Base-by-base conservation (phyloP, 2,113 vertebrate species). In the Lanius ludovicianus region DNA sequence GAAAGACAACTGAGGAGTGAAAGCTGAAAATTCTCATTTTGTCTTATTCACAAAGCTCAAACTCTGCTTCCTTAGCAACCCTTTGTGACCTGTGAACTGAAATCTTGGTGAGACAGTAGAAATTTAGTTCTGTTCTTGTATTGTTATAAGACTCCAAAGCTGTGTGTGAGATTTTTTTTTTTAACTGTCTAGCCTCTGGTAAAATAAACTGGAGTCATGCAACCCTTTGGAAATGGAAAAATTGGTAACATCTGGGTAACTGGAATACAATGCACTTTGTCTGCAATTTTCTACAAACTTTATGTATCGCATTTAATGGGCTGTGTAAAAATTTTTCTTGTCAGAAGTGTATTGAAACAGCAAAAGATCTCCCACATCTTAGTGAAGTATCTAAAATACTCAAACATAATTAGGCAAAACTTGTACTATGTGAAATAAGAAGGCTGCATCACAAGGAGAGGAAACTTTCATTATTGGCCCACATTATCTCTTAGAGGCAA, bases 1-100 rank as follows among this genome's bases (percentile, higher is more conserved):
- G 59, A 1, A 68, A 87, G 31, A 79, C 22, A 60, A 90, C 31
- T 68, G 47, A 84, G 17, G 56, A 78, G 37, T 49, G 23, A 92
- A 86, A 60, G 50, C 39, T 75, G 68, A 77, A 95, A 94, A 84
- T 81, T 91, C 55, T 92, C n/a, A 10, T 85, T 84, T 83, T 83
- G 35, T 67, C 57, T 69, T 74, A 44, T 13, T 74, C 28, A 74
- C 35, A 85, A 82, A 90, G 35, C 52, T 53, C 10, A 3, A 63
- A 56, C 13, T 59, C 85, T 63, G 21, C 73, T 92, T 81, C n/a
- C 65, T 64, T 87, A 84, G 76, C 60, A 88, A 53, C 44, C n/a
- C n/a, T 39, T 42, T 71, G 1, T 87, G 83, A 84, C 60, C 87
- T 71, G 24, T 75, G 68, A 90, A 69, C 83, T 78, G 27, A 47